Conservation (phyloP, 2,113 vertebrate species). For the Symphodus melops region DNA sequence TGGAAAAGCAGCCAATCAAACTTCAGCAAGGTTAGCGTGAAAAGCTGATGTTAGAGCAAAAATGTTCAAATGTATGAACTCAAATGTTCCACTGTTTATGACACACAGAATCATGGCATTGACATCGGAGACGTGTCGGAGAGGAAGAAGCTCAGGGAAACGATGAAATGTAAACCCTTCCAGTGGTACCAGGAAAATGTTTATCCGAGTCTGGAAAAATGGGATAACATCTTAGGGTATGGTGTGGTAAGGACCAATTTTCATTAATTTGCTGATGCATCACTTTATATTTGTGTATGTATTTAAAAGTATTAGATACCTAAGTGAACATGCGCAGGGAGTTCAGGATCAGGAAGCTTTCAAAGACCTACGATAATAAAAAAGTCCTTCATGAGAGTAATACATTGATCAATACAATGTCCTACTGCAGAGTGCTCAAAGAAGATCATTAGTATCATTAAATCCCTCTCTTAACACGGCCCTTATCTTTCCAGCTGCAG, state of each 20-base stretch:
- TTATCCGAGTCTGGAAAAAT: constrained; percentile 84
- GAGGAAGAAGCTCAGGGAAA: constrained; percentile 87
- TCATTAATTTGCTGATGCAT: neutral
- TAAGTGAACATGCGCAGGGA: neutral
- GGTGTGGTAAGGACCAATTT: constrained; percentile 65
- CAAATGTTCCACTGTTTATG: neutral
- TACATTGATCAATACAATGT: too few species aligned
- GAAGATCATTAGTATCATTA: too few species aligned
- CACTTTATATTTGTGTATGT: neutral
- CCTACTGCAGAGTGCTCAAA: too few species aligned
- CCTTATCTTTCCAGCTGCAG: constrained; percentile 44
- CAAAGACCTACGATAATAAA: too few species aligned
- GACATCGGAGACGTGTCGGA: constrained; percentile 91
- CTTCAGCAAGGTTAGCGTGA: neutral
- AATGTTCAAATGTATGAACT: neutral
- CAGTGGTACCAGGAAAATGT: constrained; percentile 94
- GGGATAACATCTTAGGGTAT: constrained; percentile 58
- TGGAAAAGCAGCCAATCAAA: too few species aligned
- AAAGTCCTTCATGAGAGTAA: too few species aligned
- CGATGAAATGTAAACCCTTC: constrained; percentile 92
- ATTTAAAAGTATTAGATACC: too few species aligned
- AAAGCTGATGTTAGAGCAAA: neutral
- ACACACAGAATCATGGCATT: constrained; percentile 87
- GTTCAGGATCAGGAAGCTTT: neutral
- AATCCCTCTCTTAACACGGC: neutral